Base-by-base conservation (phyloP, 2,888 invertebrate species). In the Drosophila borealis region DNA sequence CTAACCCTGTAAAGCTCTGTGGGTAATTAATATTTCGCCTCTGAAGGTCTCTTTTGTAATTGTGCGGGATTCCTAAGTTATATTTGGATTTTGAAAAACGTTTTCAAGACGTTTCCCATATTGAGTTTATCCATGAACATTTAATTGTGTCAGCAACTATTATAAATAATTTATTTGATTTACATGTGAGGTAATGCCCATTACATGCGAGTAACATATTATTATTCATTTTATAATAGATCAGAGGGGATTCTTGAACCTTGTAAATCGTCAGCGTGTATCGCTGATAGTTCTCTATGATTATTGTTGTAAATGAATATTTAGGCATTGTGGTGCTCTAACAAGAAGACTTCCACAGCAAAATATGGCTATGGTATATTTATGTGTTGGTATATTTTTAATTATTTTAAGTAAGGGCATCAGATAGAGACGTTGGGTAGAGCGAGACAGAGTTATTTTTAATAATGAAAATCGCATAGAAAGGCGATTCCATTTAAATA, bases 41-140 rank as follows among this genome's bases (percentile, higher is more conserved):
- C 25, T 25, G 69, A 78, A 80, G 78, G 78, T 63, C 66, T 34
- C 6, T 36, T 21, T 41, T 54, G 61, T 69, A 75, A 60, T 67
- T 75, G 59, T 53, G 59, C 59, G 66, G 70, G 36, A 37, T 50
- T 46, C 2, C 33, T 36, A 48, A 74, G 46, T 41, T 39, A 59
- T 39, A 21, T 39, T n/a, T 13, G 29, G 29, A 4, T 41, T 9
- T 10, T 17, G 53, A 29, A 41, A 53, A 53, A 5, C n/a, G 19
- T 42, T n/a, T 44, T n/a, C 5, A 54, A 44, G 8, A 54, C 41
- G 25, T 25, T 50, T 51, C 50, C 37, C 54, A 33, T 11, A n/a
- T 8, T 21, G 42, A 19, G 42, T 42, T 21, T 42, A 42, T 19
- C 9, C 33, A 42, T 54, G 33, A 33, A 34, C 21, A 34, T 21